These are phyloP conservation scores for Orchestes rusci DNA, from an alignment of 2,888 invertebrate genomes.

Conservation along the genomic window DNA sequence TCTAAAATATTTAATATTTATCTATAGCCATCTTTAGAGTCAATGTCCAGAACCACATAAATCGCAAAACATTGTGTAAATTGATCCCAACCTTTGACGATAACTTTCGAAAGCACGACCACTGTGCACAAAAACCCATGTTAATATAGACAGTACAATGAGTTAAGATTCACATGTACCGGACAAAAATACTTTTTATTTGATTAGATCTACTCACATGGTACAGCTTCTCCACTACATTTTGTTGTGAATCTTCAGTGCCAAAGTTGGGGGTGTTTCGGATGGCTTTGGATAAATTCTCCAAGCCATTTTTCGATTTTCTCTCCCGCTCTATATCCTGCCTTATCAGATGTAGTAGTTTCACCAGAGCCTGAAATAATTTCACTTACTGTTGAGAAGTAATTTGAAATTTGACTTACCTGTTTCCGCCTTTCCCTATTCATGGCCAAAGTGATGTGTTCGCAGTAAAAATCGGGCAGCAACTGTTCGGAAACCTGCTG, in stretches of 20 bases:
- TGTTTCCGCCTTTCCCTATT: slow-evolving; percentile 83
- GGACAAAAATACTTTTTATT: too few relatives aligned
- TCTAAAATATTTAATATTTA: too few relatives aligned
- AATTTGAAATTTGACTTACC: slow-evolving; percentile 39
- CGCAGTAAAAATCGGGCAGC: slow-evolving; percentile 90
- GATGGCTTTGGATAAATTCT: slow-evolving; percentile 82
- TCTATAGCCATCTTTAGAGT: too few relatives aligned
- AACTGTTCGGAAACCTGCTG: slow-evolving; percentile 66
- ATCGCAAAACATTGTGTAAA: too few relatives aligned
- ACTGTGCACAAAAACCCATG: too few relatives aligned
- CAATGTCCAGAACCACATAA: too few relatives aligned
- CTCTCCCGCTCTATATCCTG: slow-evolving; percentile 85
- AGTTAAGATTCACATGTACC: too few relatives aligned
- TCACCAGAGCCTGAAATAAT: slow-evolving; percentile 62
- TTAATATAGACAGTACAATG: too few relatives aligned
- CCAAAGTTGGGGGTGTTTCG: slow-evolving; percentile 81
- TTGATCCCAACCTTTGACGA: too few relatives aligned
- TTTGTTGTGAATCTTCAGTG: slow-evolving; percentile 82
- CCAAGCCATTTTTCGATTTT: slow-evolving; percentile 81
- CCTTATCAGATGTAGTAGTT: slow-evolving; percentile 76
- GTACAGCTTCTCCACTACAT: slow-evolving; percentile 84
- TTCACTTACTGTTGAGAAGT: background rate
- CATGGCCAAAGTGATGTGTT: slow-evolving; percentile 89
- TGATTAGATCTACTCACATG: slow-evolving; percentile 73
- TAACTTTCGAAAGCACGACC: too few relatives aligned